Evolutionary conservation across 64 coral and sea anemone genomes (phyloP).

Genomic region (Porites australiensis): DNA sequence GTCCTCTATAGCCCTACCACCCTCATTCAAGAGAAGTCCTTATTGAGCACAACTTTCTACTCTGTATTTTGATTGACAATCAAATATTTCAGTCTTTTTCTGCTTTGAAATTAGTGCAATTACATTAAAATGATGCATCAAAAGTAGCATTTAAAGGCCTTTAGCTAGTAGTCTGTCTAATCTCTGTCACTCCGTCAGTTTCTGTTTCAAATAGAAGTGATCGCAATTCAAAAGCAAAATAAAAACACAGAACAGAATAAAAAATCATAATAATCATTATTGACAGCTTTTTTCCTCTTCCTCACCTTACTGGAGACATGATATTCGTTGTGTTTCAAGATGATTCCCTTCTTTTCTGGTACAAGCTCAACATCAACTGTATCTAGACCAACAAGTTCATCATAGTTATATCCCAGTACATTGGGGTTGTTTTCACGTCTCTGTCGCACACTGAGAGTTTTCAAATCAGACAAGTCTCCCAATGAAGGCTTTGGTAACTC

Average conservation of each 20-base stretch:
- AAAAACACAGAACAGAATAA: no score
- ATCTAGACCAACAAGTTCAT: slow-evolving; percentile 85
- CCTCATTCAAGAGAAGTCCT: no score
- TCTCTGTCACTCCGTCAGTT: no score
- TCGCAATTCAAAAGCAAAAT: neutral
- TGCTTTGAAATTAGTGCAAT: no score
- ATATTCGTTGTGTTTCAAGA: slow-evolving; percentile 99
- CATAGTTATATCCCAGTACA: slow-evolving; percentile 83
- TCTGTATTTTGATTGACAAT: no score
- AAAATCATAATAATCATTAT: neutral
- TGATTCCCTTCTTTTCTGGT: slow-evolving; percentile 98
- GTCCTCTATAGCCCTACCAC: no score
- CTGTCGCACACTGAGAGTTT: slow-evolving; percentile 73
- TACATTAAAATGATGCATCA: no score
- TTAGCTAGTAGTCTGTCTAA: no score
- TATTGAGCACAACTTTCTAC: no score
- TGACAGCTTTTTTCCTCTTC: neutral
- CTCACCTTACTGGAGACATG: slow-evolving; percentile 90
- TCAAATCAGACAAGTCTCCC: slow-evolving; percentile 93
- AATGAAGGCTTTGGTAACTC: slow-evolving; percentile 94
- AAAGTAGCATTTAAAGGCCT: no score
- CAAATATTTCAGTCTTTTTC: no score
- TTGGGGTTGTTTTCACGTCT: slow-evolving; percentile 91
- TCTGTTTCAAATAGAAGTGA: neutral
- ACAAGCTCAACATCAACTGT: slow-evolving; percentile 90